A percentile compares a stretch with the other conserved stretches of the same genome.
Conservation (phyloP, 2,113 vertebrate species). For the Grammomys surdaster region DNA sequence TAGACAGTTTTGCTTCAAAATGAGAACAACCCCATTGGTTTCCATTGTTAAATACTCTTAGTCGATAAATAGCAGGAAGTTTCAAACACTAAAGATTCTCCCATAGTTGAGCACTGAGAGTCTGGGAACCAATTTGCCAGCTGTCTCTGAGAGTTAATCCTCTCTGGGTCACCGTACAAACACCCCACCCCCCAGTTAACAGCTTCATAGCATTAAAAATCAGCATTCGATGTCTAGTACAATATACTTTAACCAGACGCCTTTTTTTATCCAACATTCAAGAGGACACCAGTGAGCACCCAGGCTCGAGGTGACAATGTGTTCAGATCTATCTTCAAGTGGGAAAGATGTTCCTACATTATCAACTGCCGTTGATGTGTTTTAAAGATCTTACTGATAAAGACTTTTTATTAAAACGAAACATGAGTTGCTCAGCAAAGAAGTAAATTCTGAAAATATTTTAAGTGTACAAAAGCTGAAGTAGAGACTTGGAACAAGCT, state of each 20-base stretch:
- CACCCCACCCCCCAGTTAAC: conserved; percentile 51
- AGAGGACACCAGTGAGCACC: conserved; percentile 19
- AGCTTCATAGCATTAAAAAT: conserved; percentile 64
- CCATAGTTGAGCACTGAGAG: conserved; percentile 43
- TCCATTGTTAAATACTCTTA: conserved; percentile 57
- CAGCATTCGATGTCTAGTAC: conserved; percentile 45
- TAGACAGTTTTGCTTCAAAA: conserved; percentile 1
- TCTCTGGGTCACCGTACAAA: conserved; percentile 50
- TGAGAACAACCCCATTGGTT: conserved; percentile 45
- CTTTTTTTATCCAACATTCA: conserved; percentile 43
- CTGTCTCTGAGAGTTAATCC: conserved; percentile 69
- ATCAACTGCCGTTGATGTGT: not conserved
- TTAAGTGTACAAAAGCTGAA: not conserved
- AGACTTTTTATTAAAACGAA: conserved; percentile 49
- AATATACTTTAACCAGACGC: conserved; percentile 61
- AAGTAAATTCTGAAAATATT: not conserved
- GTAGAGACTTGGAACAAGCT: not conserved
- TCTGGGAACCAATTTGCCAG: conserved; percentile 77
- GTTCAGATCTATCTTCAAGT: conserved; percentile 43
- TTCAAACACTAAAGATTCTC: conserved; percentile 63
- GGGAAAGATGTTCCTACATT: not conserved
- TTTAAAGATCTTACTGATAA: conserved; percentile 33
- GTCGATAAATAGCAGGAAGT: conserved; percentile 56
- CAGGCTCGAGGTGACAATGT: not conserved
- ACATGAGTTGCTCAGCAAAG: not conserved